Evolutionary conservation across 2,797 vertebrate genomes (phyloP).

Genomic region (Leuciscus waleckii): DNA sequence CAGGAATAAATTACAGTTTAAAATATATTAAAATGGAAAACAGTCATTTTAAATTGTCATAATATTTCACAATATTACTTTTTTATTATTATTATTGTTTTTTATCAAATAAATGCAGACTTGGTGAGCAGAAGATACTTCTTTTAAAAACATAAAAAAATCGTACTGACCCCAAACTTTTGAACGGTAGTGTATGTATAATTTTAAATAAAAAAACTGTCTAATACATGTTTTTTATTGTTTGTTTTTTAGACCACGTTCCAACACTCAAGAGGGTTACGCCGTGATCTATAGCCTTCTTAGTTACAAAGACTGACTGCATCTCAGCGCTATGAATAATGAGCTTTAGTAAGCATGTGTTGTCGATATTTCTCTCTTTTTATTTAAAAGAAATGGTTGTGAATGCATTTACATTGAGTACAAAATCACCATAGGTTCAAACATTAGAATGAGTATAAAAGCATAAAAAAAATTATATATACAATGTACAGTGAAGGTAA

Average conservation of each 20-base stretch:
- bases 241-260: conserved; percentile 3
- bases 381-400: conserved; percentile 2
- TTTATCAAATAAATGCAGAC: no score
- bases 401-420: background rate
- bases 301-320: background rate
- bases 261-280: background rate
- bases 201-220: background rate
- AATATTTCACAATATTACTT: no score
- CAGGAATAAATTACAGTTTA: no score
- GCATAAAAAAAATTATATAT: conserved; percentile 20
- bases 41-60: no score
- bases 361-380: conserved; percentile 19
- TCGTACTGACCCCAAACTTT: no score
- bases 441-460: background rate
- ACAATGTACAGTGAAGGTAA: conserved; percentile 16
- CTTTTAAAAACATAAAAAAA: no score
- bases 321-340: background rate
- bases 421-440: background rate
- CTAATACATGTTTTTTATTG: background rate
- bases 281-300: conserved; percentile 40
- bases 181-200: no score
- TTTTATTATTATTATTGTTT: no score
- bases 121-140: no score
- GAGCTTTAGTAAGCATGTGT: background rate
- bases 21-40: no score